These are phyloP conservation scores for Amphipoea lucens DNA, from an alignment of 2,888 invertebrate species.

Conservation along the genomic window DNA sequence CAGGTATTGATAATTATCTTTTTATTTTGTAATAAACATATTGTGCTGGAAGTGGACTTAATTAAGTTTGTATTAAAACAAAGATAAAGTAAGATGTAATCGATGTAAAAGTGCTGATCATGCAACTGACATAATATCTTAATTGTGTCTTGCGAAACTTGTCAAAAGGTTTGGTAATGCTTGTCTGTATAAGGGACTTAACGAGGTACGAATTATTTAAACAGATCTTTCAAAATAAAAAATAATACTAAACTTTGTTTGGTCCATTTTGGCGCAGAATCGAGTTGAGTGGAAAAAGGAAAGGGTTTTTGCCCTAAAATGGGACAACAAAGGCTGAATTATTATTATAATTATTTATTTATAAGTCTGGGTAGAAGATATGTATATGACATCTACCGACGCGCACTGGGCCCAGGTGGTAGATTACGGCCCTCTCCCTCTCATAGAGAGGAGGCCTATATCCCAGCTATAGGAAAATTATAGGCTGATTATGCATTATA, in stretches of 20 bases:
- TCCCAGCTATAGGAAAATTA: too few species aligned
- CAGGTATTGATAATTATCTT: conserved; percentile 20
- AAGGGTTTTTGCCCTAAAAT: not conserved
- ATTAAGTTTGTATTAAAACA: conserved; percentile 29
- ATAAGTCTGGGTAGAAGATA: not conserved
- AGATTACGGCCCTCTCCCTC: too few species aligned
- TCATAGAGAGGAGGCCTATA: not conserved
- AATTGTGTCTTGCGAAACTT: conserved; percentile 33
- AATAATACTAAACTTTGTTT: not conserved
- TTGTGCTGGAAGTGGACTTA: conserved; percentile 21
- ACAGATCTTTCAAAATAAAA: not conserved
- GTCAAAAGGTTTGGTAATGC: conserved; percentile 1
- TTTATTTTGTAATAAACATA: conserved; percentile 27
- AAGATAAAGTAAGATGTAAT: conserved; percentile 21
- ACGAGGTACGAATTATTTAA: not conserved
- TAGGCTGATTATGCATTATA: too few species aligned
- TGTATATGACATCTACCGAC: not conserved
- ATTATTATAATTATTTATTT: too few species aligned
- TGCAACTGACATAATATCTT: conserved; percentile 32
- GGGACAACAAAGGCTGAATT: not conserved
- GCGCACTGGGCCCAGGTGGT: too few species aligned
- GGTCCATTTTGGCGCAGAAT: not conserved
- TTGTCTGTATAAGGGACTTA: not conserved
- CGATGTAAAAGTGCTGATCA: conserved; percentile 22
- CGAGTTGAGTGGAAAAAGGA: not conserved